phyloP scores from a whole-genome alignment of 2,113 vertebrate genomes.

The Zootoca vivipara region DNA sequence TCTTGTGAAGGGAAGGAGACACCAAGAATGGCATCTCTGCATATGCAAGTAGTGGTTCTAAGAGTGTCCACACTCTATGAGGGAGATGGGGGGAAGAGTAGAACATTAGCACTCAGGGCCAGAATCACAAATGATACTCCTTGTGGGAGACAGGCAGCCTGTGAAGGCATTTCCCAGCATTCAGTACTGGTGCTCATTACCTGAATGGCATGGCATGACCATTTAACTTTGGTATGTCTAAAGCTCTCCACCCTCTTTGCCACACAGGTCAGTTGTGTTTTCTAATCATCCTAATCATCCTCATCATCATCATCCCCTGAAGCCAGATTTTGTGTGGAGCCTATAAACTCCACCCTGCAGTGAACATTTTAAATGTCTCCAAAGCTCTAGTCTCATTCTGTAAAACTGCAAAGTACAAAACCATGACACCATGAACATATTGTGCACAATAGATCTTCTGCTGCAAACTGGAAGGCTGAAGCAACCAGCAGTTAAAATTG shows the following conservation, averaged over 20 bases:
- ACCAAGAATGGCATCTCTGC: background rate
- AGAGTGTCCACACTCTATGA: background rate
- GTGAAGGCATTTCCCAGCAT: background rate
- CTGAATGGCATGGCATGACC: too few relatives aligned
- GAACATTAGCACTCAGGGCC: background rate
- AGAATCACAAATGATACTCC: background rate
- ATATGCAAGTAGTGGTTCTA: background rate
- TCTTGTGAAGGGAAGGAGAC: background rate
- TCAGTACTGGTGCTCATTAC: background rate
- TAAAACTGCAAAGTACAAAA: background rate
- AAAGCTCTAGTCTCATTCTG: background rate
- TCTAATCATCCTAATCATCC: too few relatives aligned
- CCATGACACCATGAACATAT: background rate
- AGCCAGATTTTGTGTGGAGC: background rate
- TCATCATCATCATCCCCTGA: too few relatives aligned
- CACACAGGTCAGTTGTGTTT: background rate
- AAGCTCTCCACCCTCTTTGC: background rate
- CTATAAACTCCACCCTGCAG: background rate
- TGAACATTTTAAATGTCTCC: background rate
- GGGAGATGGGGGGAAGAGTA: background rate
- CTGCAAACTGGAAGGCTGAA: background rate
- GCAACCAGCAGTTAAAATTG: slow-evolving; percentile 1
- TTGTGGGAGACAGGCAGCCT: background rate
- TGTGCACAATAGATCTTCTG: background rate
- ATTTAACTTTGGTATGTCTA: too few relatives aligned